A percentile compares a stretch with the other conserved stretches of the same genome.
phyloP scores from a whole-genome alignment of 2,888 invertebrate genomes.

The Mesorhabditis belari region DNA sequence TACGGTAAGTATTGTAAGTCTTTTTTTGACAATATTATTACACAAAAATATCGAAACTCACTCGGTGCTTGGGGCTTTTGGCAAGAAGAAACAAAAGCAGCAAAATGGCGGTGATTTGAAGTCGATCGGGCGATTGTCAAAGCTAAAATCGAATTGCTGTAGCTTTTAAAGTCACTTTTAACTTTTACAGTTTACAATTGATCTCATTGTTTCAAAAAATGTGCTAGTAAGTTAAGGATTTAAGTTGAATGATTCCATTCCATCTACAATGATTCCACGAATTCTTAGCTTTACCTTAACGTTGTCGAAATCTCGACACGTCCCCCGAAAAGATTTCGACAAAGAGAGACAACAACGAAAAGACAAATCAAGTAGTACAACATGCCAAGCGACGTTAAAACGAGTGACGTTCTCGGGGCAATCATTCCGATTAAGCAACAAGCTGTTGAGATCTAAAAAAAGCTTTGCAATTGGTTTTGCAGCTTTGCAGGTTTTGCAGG shows the following conservation, averaged over 20 bases:
- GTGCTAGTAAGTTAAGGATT: too few relatives aligned
- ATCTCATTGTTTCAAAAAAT: too few relatives aligned
- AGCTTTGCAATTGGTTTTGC: background rate
- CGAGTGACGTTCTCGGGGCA: conserved; percentile 41
- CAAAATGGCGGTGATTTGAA: conserved; percentile 48
- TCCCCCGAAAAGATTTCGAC: conserved; percentile 36
- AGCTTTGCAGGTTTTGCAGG: too few relatives aligned
- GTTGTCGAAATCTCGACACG: conserved; percentile 20
- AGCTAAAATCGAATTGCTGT: background rate
- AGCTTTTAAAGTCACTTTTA: background rate
- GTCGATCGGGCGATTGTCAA: conserved; percentile 33
- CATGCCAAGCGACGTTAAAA: conserved; percentile 42
- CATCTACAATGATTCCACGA: background rate
- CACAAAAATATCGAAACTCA: conserved; percentile 4
- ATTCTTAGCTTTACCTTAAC: background rate
- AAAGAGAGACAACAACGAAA: conserved; percentile 48
- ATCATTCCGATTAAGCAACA: conserved; percentile 47
- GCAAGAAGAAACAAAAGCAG: conserved; percentile 40
- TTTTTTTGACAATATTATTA: too few relatives aligned
- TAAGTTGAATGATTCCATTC: background rate
- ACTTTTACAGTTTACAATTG: too few relatives aligned
- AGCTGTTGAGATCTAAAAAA: conserved; percentile 35
- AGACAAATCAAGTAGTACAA: conserved; percentile 50
- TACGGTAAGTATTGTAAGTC: too few relatives aligned
- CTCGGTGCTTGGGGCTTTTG: conserved; percentile 35